A percentile compares a stretch with the other conserved stretches of the same genome.
phyloP scores from a whole-genome alignment of 2,113 vertebrate genomes.

The Alligator mississippiensis region DNA sequence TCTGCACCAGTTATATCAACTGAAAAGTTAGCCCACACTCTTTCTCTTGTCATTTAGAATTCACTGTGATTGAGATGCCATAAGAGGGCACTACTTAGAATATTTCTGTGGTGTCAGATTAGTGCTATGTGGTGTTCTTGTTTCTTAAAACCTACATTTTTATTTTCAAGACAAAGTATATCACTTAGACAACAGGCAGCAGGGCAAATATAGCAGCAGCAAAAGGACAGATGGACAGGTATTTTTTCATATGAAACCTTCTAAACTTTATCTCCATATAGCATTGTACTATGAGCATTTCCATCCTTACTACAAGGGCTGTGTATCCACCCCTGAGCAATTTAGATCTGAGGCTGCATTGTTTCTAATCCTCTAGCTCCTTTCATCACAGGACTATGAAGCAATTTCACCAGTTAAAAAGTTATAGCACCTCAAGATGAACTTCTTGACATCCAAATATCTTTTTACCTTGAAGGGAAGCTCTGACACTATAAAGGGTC shows the following conservation, averaged over 20 bases:
- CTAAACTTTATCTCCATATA: neutral
- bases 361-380: neutral
- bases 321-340: neutral
- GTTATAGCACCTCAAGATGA: too few species aligned
- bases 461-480: neutral
- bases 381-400: neutral
- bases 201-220: accelerated
- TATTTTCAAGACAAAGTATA: neutral
- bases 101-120: too few species aligned
- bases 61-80: neutral
- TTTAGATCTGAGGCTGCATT: neutral
- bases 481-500: too few species aligned
- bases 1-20: accelerated
- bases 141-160: too few species aligned
- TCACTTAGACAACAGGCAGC: accelerated
- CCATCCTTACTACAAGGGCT: neutral
- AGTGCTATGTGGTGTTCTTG: too few species aligned
- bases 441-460: neutral
- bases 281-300: neutral
- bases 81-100: slow-evolving; percentile 61
- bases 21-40: too few species aligned
- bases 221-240: neutral
- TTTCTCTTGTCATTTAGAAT: neutral
- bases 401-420: neutral
- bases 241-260: neutral